These are phyloP conservation scores for Lasioglossum morio DNA, from an alignment of 2,888 invertebrate species.

Conservation along the genomic window DNA sequence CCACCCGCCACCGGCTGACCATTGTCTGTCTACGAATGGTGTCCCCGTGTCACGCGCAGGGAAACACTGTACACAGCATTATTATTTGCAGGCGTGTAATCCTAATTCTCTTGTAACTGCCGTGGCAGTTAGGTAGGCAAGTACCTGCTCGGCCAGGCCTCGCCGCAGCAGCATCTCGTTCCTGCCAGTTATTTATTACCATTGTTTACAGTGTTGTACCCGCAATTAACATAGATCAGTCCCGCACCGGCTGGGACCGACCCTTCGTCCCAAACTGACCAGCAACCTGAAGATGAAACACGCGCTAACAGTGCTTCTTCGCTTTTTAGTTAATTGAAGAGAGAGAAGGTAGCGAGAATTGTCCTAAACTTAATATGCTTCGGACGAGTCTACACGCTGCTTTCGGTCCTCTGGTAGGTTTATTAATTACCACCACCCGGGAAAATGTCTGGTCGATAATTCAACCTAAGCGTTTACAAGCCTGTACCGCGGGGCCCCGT, in stretches of 20 bases:
- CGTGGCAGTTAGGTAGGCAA: conserved; percentile 1
- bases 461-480: not conserved
- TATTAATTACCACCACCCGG: conserved; percentile 2
- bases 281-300: conserved; percentile 24
- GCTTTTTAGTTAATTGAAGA: conserved; percentile 21
- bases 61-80: conserved; percentile 71
- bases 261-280: conserved; percentile 8
- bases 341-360: not conserved
- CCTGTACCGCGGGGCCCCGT: not conserved
- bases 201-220: conserved; percentile 63
- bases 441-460: not conserved
- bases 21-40: conserved; percentile 73
- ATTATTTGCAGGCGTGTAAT: conserved; percentile 78
- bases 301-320: conserved; percentile 30
- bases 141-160: conserved; percentile 21
- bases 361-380: not conserved
- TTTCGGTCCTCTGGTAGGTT: not conserved
- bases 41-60: conserved; percentile 69
- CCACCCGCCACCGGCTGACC: conserved; percentile 79
- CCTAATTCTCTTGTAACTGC: conserved; percentile 71
- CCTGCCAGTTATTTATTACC: conserved; percentile 57
- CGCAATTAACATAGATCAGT: conserved; percentile 64
- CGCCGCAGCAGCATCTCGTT: not conserved
- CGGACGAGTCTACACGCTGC: not conserved
- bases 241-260: conserved; percentile 28